Base-by-base conservation (phyloP, 2,797 vertebrate genomes). In the Melanitta fusca region DNA sequence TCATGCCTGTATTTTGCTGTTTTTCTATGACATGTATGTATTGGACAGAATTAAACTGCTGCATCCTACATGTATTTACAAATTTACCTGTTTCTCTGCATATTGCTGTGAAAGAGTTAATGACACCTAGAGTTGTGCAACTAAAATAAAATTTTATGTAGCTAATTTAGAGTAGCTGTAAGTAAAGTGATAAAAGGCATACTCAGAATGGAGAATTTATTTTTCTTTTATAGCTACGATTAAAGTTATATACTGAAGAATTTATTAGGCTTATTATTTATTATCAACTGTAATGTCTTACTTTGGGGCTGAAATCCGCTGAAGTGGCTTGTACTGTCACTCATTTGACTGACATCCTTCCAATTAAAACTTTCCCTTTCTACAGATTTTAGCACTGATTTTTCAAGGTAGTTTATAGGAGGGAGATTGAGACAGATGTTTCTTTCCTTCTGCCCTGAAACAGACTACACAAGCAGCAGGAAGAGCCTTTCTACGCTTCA, bases 1-100 rank as follows among this genome's bases (percentile, higher is more conserved):
- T 85, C 1, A 1, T 45, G 3, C 12, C 2, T 13, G 0, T 27
- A 25, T 74, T 58, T 25, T 60, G 0, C 13, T 56, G 0, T 2
- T 89, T 85, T 69, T 72, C 57, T 82, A 8, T 4, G 70, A 3
- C 68, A 14, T 2, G 58, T 58, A 10, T 30, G 1, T 64, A 43
- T 25, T 65, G 5, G 15, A 61, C 78, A 83, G 58, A 38, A 70
- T 41, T 18, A 72, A 13, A 49, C 19, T 51, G 2, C 9, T 90
- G 6, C 8, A 41, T 66, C 73, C 9, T 81, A 45, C 18, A 19
- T 45, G 43, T 45, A 38, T 68, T 75, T 72, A 45, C 3, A 61
- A 54, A 73, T 91, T 11, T 80, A 25, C 11, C 10, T 62, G 4
- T 65, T 81, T 81, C 41, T 66, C 22, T 62, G 30, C 24, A 32